A percentile compares a stretch with the other conserved stretches of the same genome.
phyloP scores from a whole-genome alignment of 2,797 vertebrate species.

The Bradypodion pumilum region DNA sequence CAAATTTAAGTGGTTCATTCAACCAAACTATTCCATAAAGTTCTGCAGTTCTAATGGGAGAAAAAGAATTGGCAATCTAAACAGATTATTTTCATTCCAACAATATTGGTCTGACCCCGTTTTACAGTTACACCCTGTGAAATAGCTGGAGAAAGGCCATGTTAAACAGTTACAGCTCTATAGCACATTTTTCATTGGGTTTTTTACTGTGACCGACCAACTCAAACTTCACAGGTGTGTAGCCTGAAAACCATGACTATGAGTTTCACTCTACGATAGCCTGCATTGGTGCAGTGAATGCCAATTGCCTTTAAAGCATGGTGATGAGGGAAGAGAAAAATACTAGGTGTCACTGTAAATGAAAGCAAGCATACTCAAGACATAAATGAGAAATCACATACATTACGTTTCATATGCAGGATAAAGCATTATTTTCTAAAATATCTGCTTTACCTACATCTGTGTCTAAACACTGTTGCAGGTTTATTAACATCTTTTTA shows the following conservation, averaged over 20 bases:
- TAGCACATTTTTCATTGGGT: not conserved
- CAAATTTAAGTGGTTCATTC: not conserved
- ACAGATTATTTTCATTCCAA: not conserved
- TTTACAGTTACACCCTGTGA: not conserved
- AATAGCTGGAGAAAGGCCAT: conserved; percentile 11
- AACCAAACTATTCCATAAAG: not conserved
- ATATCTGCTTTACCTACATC: conserved; percentile 54
- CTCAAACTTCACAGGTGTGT: conserved; percentile 38
- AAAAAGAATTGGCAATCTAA: not conserved
- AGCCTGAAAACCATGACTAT: conserved; percentile 44
- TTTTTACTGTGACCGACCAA: conserved; percentile 9
- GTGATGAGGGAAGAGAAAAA: not conserved
- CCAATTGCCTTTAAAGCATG: conserved; percentile 52
- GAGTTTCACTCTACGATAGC: conserved; percentile 22
- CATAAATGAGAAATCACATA: conserved; percentile 68
- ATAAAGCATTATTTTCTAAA: conserved; percentile 52
- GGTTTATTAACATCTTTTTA: conserved; percentile 66
- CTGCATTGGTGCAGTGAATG: conserved; percentile 49
- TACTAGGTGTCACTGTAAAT: conserved; percentile 65
- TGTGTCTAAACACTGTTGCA: conserved; percentile 53
- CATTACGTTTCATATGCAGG: conserved; percentile 57
- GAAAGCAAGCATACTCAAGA: conserved; percentile 48
- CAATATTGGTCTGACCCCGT: not conserved
- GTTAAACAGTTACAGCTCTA: conserved; percentile 29
- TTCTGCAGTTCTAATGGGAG: not conserved